Conservation (phyloP, 2,888 invertebrate species). For the Tolmerus cingulatus region DNA sequence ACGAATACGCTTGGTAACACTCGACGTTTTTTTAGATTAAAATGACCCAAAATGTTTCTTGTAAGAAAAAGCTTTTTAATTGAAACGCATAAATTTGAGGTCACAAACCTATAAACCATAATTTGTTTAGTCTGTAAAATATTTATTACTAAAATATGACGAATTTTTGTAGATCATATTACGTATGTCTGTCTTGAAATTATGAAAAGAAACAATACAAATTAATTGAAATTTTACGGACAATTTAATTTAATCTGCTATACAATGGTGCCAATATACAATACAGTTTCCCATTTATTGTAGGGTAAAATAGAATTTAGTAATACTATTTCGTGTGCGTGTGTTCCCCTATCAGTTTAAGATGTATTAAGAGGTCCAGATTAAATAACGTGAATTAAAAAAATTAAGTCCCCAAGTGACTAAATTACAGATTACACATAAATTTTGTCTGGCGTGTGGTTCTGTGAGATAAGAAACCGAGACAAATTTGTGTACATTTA, state of each 20-base stretch:
- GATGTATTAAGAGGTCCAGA: not conserved
- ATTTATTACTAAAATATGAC: not conserved
- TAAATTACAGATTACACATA: not conserved
- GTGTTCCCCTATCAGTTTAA: not conserved
- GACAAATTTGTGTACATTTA: not conserved
- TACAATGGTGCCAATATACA: not conserved
- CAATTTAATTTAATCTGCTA: not conserved
- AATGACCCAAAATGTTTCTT: not conserved
- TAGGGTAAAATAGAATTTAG: not conserved
- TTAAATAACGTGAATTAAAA: not conserved
- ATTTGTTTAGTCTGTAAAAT: not conserved
- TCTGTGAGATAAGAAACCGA: not conserved
- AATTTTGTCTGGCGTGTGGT: not conserved
- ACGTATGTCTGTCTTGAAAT: not conserved
- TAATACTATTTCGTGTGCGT: not conserved
- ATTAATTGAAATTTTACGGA: not conserved
- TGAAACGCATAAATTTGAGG: not conserved
- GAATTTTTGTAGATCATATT: not conserved
- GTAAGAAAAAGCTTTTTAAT: not conserved
- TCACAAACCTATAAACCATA: not conserved
- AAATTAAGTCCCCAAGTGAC: not conserved
- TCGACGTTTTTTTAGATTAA: not conserved
- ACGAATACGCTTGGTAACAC: not conserved
- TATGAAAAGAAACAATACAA: not conserved
- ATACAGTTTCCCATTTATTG: not conserved